Evolutionary conservation across 2,797 vertebrate genomes (phyloP).

Genomic region (Enteromius radiatus): DNA sequence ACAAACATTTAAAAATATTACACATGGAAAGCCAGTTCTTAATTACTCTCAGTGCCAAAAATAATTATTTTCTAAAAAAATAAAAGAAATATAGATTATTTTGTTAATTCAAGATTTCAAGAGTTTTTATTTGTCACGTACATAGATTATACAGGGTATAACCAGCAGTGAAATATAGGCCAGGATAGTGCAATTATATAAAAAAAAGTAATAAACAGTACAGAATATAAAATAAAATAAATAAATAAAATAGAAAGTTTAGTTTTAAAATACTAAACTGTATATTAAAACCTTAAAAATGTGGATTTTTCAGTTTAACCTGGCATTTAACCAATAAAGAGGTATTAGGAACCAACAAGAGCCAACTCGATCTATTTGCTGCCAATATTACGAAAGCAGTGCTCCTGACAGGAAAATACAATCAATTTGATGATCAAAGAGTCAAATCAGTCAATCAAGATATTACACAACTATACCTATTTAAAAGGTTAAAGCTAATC

Average conservation of each 20-base stretch:
- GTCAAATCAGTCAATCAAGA: not conserved
- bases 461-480: not conserved
- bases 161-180: too few relatives aligned
- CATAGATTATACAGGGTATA: too few relatives aligned
- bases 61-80: not conserved
- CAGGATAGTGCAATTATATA: too few relatives aligned
- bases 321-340: not conserved
- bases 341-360: not conserved
- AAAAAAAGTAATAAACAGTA: too few relatives aligned
- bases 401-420: not conserved
- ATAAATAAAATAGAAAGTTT: too few relatives aligned
- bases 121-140: too few relatives aligned
- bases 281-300: not conserved
- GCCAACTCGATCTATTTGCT: not conserved
- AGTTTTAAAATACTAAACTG: too few relatives aligned
- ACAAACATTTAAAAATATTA: not conserved
- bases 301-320: not conserved
- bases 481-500: not conserved
- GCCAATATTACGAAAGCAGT: not conserved
- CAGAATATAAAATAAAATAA: too few relatives aligned
- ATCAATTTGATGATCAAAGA: not conserved
- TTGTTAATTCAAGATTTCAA: too few relatives aligned
- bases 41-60: not conserved
- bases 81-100: not conserved
- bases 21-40: not conserved